Percentiles rank a stretch among this genome's conserved stretches.
These are phyloP conservation scores for Bombus terrestris DNA, from an alignment of 1,140 invertebrate species.

Conservation along the genomic window DNA sequence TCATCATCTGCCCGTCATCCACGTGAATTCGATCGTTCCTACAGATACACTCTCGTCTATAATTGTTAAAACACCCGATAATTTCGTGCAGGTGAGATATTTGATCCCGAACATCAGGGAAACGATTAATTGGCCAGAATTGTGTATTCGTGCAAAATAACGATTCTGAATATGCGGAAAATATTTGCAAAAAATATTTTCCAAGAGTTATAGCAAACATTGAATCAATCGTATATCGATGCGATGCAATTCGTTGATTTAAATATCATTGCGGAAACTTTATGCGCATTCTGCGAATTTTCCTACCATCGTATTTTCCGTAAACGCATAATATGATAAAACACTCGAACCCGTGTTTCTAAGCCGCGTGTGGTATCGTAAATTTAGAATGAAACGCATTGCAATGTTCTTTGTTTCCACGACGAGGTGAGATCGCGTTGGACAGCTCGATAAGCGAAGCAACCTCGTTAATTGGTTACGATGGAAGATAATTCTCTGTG, in stretches of 20 bases:
- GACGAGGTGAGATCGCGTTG: neutral
- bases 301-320: too few relatives aligned
- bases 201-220: neutral
- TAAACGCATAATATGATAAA: too few relatives aligned
- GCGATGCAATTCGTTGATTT: too few relatives aligned
- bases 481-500: slow-evolving; percentile 7
- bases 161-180: neutral
- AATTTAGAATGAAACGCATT: neutral
- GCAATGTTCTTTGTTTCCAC: neutral
- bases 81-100: neutral
- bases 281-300: too few relatives aligned
- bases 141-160: too few relatives aligned
- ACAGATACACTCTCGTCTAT: neutral
- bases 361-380: neutral
- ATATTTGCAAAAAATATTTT: neutral
- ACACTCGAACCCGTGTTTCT: too few relatives aligned
- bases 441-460: slow-evolving; percentile 13
- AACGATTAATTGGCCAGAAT: neutral
- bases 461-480: slow-evolving; percentile 1
- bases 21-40: neutral
- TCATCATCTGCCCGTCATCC: neutral
- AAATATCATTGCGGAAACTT: too few relatives aligned
- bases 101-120: neutral
- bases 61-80: neutral
- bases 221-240: neutral